phyloP scores from a whole-genome alignment of 2,888 invertebrate species.

The Xanthorhoe designata region DNA sequence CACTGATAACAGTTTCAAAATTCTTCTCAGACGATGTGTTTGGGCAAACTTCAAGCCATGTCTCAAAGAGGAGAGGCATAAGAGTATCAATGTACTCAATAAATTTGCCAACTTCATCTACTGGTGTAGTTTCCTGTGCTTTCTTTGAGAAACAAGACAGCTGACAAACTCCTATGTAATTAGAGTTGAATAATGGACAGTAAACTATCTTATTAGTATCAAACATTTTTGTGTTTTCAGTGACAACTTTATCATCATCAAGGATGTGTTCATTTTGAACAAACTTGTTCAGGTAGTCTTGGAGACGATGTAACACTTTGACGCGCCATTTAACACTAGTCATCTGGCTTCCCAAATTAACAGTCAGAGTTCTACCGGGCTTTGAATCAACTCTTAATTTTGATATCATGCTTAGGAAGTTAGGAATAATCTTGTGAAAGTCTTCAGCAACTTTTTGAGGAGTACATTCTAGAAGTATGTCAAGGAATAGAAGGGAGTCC shows the following conservation, averaged over 20 bases:
- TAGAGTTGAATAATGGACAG: conserved; percentile 67
- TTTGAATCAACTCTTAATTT: conserved; percentile 87
- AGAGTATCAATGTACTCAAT: conserved; percentile 88
- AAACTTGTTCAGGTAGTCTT: conserved; percentile 77
- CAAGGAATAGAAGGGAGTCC: conserved; percentile 92
- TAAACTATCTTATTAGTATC: conserved; percentile 59
- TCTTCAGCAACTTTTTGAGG: conserved; percentile 88
- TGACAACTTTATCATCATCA: conserved; percentile 42
- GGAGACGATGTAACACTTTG: conserved; percentile 90
- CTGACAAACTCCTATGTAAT: conserved; percentile 65
- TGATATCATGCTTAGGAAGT: conserved; percentile 94
- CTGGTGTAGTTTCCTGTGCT: conserved; percentile 56
- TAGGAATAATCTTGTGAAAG: conserved; percentile 90
- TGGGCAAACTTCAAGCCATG: conserved; percentile 93
- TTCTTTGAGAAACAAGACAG: conserved; percentile 76
- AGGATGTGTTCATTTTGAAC: conserved; percentile 60
- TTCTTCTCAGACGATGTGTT: conserved; percentile 66
- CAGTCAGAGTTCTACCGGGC: conserved; percentile 88
- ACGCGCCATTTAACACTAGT: conserved; percentile 93
- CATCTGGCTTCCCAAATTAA: conserved; percentile 89
- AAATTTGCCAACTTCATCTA: conserved; percentile 81
- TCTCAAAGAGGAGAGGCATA: conserved; percentile 92
- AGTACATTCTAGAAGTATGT: conserved; percentile 89
- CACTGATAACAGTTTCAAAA: conserved; percentile 81
- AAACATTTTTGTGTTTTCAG: conserved; percentile 55